phyloP scores from a whole-genome alignment of 2,797 vertebrate species.

The Urophycis tenuis region DNA sequence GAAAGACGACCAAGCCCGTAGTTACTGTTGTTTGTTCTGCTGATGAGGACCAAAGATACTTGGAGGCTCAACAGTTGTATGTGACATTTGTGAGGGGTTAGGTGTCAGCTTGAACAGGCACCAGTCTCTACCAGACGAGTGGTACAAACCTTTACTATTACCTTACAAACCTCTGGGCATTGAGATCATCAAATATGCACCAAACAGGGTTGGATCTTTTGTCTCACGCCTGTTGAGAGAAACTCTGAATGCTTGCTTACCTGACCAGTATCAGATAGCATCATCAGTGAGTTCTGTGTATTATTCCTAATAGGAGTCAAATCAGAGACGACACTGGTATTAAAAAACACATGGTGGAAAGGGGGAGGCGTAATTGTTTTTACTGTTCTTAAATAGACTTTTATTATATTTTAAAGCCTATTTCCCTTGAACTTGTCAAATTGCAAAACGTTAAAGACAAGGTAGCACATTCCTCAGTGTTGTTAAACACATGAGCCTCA shows the following conservation, averaged over 20 bases:
- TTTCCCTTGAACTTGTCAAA: slow-evolving; percentile 6
- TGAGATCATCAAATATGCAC: not conserved
- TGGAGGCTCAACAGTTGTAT: not conserved
- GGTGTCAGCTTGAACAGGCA: no score
- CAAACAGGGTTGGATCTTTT: not conserved
- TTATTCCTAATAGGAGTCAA: not conserved
- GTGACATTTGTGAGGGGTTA: not conserved
- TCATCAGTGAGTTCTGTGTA: not conserved
- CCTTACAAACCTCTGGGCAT: not conserved
- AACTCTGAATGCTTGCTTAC: no score
- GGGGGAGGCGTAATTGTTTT: not conserved
- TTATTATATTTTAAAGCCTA: not conserved
- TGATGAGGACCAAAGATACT: not conserved
- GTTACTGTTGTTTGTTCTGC: not conserved
- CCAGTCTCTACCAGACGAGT: no score
- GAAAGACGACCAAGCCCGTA: not conserved
- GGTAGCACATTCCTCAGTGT: not conserved
- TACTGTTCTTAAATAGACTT: not conserved
- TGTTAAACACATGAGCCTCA: slow-evolving; percentile 3
- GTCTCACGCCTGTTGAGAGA: no score
- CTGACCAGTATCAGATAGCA: no score
- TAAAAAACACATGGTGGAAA: not conserved
- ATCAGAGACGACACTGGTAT: not conserved
- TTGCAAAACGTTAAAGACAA: not conserved
- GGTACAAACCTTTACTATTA: not conserved